These are phyloP conservation scores for Acrocera orbiculus DNA, from an alignment of 2,888 invertebrate species.

Conservation along the genomic window DNA sequence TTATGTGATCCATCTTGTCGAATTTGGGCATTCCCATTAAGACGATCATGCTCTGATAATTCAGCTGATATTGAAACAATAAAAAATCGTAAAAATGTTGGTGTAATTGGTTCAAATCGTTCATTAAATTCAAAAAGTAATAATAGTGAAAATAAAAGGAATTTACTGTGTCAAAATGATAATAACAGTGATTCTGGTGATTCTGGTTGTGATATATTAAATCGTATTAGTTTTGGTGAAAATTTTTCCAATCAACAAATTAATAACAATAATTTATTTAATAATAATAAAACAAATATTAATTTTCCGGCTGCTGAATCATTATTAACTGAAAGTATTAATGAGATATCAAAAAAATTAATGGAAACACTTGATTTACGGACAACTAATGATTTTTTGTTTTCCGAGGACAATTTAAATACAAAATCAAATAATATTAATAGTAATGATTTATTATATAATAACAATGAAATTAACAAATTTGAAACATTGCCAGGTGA, in stretches of 20 bases:
- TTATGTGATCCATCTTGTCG: constrained; percentile 28
- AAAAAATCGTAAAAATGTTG: constrained; percentile 14
- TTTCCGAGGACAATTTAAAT: too few relatives aligned
- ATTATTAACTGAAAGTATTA: constrained; percentile 28
- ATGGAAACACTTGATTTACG: constrained; percentile 27
- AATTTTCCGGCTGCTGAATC: constrained; percentile 20
- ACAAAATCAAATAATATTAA: too few relatives aligned
- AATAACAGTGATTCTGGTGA: constrained; percentile 22
- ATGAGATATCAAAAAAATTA: constrained; percentile 30
- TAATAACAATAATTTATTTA: constrained; percentile 6
- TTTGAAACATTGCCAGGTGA: too few relatives aligned
- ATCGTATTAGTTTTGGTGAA: constrained; percentile 27
- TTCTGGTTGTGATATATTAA: constrained; percentile 25
- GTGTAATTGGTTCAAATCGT: constrained; percentile 16
- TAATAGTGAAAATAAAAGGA: neutral
- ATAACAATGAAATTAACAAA: too few relatives aligned
- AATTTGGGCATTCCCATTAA: constrained; percentile 30
- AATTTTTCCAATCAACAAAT: constrained; percentile 8
- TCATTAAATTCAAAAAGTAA: constrained; percentile 13
- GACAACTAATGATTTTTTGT: constrained; percentile 1
- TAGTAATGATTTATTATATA: too few relatives aligned
- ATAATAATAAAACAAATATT: neutral
- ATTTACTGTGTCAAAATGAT: constrained; percentile 9
- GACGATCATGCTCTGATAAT: constrained; percentile 28
- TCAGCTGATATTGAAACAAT: constrained; percentile 18